Conservation (phyloP, 1,140 invertebrate species). For the Zaprionus capensis region DNA sequence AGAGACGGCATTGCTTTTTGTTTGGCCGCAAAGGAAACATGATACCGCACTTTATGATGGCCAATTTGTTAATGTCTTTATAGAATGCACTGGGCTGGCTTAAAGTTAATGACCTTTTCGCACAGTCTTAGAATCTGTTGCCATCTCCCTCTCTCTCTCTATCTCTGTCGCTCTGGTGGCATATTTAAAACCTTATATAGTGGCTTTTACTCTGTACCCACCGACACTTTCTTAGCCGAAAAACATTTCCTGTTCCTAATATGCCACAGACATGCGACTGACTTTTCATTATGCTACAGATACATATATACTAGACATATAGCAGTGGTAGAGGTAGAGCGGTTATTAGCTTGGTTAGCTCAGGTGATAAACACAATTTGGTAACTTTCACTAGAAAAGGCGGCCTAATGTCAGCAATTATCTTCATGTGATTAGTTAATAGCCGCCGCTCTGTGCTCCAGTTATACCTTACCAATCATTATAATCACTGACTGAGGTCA, state of each 20-base stretch:
- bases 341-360: slow-evolving; percentile 61
- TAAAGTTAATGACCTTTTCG: slow-evolving; percentile 64
- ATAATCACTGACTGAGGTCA: slow-evolving; percentile 47
- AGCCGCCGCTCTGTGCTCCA: slow-evolving; percentile 21
- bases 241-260: slow-evolving; percentile 75
- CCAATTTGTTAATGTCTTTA: slow-evolving; percentile 52
- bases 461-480: slow-evolving; percentile 16
- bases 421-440: slow-evolving; percentile 40
- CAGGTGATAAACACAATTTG: slow-evolving; percentile 49
- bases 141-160: background rate
- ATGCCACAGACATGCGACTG: slow-evolving; percentile 58
- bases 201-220: slow-evolving; percentile 37
- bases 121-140: slow-evolving; percentile 16
- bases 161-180: background rate
- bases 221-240: slow-evolving; percentile 67
- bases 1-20: slow-evolving; percentile 17
- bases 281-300: slow-evolving; percentile 49
- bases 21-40: slow-evolving; percentile 51
- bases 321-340: slow-evolving; percentile 13
- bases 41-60: slow-evolving; percentile 69
- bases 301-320: slow-evolving; percentile 5
- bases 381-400: slow-evolving; percentile 69
- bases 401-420: slow-evolving; percentile 59
- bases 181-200: slow-evolving; percentile 17
- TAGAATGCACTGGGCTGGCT: slow-evolving; percentile 47